Evolutionary conservation across 2,888 invertebrate genomes (phyloP), one percentile per base, ranked within the genome.

Genomic region (Hirtodrosophila confusa): DNA sequence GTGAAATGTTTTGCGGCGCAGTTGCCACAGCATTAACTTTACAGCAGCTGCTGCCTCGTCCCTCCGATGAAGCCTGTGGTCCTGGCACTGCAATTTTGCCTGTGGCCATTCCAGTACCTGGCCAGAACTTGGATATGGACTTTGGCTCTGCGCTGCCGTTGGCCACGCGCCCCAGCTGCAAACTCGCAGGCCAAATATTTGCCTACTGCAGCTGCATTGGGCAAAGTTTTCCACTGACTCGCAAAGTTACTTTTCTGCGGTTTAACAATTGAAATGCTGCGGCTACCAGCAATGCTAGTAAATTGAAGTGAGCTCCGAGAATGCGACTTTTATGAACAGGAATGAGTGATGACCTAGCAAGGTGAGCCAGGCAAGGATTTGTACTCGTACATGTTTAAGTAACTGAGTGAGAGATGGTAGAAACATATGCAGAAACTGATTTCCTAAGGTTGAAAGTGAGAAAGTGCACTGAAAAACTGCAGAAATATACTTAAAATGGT

Each of bases 131-230:
- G 17, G 17, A 17, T 17, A 17, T 17, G 17, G 33, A 74, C 53
- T 44, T 69, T 69, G 49, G 44, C 67, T 8, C 45, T 73, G 60
- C 53, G 50, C 58, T 65, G 58, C 63, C 53, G 43, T 48, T 47
- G 64, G 17, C 1, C 17, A 17, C 17, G 17, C 17, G 17, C 17
- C 17, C 17, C 73, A 75, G 67, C 62, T 75, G 63, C 63, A 65
- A 76, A 86, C 68, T 72, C 64, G 68, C 75, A 75, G 80, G 62
- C 80, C 69, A 82, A 82, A 82, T 82, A 86, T 82, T 82, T 86
- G 86, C 64, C 80, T 17, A 17, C 17, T 17, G 17, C 63, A 71
- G 65, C 58, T 70, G 71, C 69, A 71, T 53, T 75, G 63, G 50
- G 37, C 10, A 75, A 80, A 80, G 66, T 85, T 80, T 75, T 73